phyloP scores from a whole-genome alignment of 2,888 invertebrate species.

The Dromius quadrimaculatus region DNA sequence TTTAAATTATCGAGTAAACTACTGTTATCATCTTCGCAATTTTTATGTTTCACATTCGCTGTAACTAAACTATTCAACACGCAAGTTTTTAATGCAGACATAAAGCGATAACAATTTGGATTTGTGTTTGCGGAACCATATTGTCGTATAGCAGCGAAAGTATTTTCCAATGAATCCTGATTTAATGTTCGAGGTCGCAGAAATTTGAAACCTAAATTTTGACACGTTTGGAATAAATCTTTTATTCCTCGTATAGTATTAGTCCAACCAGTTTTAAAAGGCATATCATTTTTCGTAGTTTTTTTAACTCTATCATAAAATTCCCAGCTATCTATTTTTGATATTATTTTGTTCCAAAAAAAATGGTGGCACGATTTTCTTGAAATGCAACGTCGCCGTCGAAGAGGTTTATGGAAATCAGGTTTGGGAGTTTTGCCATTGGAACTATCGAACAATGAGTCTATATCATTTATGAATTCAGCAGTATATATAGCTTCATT shows the following conservation, averaged over 20 bases:
- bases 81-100: slow-evolving; percentile 25
- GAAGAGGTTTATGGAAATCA: too few relatives aligned
- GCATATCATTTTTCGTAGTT: slow-evolving; percentile 10
- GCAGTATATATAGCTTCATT: too few relatives aligned
- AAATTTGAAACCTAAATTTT: slow-evolving; percentile 28
- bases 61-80: slow-evolving; percentile 30
- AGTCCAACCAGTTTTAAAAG: slow-evolving; percentile 32
- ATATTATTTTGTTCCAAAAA: slow-evolving; percentile 8
- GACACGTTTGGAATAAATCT: slow-evolving; percentile 8
- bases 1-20: slow-evolving; percentile 8
- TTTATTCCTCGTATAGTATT: slow-evolving; percentile 8
- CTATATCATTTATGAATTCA: too few relatives aligned
- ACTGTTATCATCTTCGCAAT: slow-evolving; percentile 23
- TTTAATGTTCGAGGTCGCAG: slow-evolving; percentile 18
- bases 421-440: too few relatives aligned
- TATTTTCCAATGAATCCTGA: slow-evolving; percentile 36
- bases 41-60: slow-evolving; percentile 3
- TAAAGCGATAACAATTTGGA: slow-evolving; percentile 31
- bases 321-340: slow-evolving; percentile 25
- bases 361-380: slow-evolving; percentile 5
- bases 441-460: too few relatives aligned
- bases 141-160: slow-evolving; percentile 19
- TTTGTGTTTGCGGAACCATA: slow-evolving; percentile 27
- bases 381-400: slow-evolving; percentile 11
- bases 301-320: slow-evolving; percentile 6